These are phyloP conservation scores for Heteromurus nitidus DNA, from an alignment of 2,888 invertebrate genomes.

Conservation along the genomic window DNA sequence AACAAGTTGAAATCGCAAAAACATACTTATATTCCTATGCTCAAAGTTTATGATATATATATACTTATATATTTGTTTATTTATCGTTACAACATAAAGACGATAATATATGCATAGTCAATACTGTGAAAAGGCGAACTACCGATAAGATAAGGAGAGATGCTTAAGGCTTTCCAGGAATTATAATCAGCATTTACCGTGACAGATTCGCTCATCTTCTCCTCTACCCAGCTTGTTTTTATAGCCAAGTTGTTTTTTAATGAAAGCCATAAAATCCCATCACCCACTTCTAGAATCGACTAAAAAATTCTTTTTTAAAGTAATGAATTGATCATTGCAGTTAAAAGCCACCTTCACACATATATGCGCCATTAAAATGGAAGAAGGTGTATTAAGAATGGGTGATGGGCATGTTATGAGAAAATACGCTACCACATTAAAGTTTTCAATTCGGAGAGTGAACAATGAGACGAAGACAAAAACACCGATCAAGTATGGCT, in stretches of 20 bases:
- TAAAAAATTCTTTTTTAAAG: too few species aligned
- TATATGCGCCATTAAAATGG: too few species aligned
- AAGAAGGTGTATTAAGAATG: too few species aligned
- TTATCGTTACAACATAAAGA: background rate
- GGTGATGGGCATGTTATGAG: background rate
- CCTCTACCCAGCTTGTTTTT: too few species aligned
- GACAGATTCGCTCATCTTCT: background rate
- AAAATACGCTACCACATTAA: background rate
- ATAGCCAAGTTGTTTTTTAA: too few species aligned
- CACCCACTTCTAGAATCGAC: too few species aligned
- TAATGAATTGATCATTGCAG: too few species aligned
- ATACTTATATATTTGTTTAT: background rate
- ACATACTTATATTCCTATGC: too few species aligned
- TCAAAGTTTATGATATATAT: too few species aligned
- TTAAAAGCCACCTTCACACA: too few species aligned
- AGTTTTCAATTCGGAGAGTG: background rate
- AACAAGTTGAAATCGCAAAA: too few species aligned
- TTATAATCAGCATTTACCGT: slow-evolving; percentile 4
- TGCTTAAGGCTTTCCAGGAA: slow-evolving; percentile 18
- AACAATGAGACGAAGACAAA: background rate
- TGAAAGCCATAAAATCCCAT: too few species aligned
- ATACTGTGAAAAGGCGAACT: background rate
- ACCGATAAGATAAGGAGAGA: background rate
- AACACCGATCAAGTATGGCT: slow-evolving; percentile 42
- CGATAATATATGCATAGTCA: background rate